Conservation (phyloP, 2,797 vertebrate species). For the Semotilus atromaculatus region DNA sequence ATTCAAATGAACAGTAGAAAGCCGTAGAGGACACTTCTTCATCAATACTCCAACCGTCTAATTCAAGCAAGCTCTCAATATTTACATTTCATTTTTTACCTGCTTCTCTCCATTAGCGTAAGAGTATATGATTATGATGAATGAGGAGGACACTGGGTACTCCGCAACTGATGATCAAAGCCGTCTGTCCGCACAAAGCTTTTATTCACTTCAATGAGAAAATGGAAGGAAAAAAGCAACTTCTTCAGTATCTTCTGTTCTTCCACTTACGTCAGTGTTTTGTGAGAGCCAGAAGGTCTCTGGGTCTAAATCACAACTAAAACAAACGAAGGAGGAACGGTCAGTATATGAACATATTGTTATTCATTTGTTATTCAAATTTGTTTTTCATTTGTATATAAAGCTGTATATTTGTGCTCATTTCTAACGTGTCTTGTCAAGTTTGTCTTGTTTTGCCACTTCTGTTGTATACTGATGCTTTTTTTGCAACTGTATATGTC, state of each 20-base stretch:
- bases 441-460: too few species aligned
- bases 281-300: neutral
- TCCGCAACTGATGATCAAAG: conserved; percentile 36
- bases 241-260: neutral
- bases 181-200: conserved; percentile 8
- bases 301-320: neutral
- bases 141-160: neutral
- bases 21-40: neutral
- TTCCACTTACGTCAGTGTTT: conserved; percentile 26
- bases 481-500: too few species aligned
- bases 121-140: conserved; percentile 33
- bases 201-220: conserved; percentile 40
- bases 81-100: conserved; percentile 24
- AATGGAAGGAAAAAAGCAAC: conserved; percentile 36
- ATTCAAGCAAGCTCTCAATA: conserved; percentile 29
- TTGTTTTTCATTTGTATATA: too few species aligned
- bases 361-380: neutral
- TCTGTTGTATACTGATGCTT: too few species aligned
- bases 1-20: conserved; percentile 30
- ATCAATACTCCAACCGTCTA: conserved; percentile 25
- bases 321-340: neutral
- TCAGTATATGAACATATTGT: neutral
- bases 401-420: too few species aligned
- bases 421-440: too few species aligned
- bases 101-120: conserved; percentile 28